phyloP scores from a whole-genome alignment of 2,888 invertebrate species.

The Panzeria rudis region DNA sequence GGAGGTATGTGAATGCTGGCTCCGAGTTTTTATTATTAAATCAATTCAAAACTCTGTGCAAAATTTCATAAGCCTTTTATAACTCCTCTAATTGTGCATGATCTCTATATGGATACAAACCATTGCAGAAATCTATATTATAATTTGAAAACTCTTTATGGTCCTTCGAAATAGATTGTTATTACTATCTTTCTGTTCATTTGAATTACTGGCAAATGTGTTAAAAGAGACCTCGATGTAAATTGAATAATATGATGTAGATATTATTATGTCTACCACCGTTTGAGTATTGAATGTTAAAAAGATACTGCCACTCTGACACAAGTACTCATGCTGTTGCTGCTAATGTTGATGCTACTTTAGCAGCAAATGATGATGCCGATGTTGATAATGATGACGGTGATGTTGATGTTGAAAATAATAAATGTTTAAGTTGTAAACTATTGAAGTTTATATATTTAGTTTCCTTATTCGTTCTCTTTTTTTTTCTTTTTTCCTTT shows the following conservation, averaged over 20 bases:
- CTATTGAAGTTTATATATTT: conserved; percentile 66
- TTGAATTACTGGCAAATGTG: neutral
- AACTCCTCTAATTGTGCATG: too few species aligned
- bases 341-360: conserved; percentile 28
- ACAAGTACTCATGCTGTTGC: conserved; percentile 32
- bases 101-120: too few species aligned
- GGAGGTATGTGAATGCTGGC: too few species aligned
- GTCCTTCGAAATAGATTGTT: too few species aligned
- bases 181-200: neutral
- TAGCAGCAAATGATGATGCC: conserved; percentile 32
- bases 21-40: too few species aligned
- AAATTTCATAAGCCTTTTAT: too few species aligned
- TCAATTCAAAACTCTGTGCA: too few species aligned
- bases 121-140: too few species aligned
- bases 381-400: conserved; percentile 37
- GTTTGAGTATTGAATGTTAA: conserved; percentile 49
- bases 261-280: conserved; percentile 37
- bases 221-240: neutral
- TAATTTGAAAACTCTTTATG: too few species aligned
- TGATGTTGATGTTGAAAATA: conserved; percentile 57
- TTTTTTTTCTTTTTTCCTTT: neutral
- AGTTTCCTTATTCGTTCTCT: conserved; percentile 42
- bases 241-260: conserved; percentile 29
- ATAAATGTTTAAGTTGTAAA: conserved; percentile 71
- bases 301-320: conserved; percentile 43